A percentile compares a stretch with the other conserved stretches of the same genome.
Conservation (phyloP, 2,888 invertebrate species). For the Mimas tiliae region DNA sequence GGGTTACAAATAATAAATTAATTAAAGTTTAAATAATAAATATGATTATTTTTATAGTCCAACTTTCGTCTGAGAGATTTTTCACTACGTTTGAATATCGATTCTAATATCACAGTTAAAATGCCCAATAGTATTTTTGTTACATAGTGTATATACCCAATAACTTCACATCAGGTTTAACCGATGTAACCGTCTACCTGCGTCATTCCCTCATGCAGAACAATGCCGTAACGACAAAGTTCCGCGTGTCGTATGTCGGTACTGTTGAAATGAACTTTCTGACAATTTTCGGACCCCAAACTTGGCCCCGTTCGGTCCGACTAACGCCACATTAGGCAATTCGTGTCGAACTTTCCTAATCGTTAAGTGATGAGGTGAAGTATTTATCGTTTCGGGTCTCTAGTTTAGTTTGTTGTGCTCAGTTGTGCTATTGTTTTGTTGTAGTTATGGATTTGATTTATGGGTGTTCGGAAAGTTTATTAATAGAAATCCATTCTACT, state of each 20-base stretch:
- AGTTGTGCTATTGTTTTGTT: neutral
- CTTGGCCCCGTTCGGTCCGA: neutral
- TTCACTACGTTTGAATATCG: too few relatives aligned
- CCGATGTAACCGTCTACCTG: too few relatives aligned
- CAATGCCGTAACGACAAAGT: neutral
- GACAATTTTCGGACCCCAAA: constrained; percentile 13
- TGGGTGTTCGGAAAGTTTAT: neutral
- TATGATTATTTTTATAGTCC: too few relatives aligned
- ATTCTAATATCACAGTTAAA: too few relatives aligned
- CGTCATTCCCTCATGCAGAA: neutral
- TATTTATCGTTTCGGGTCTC: constrained; percentile 3
- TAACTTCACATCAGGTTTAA: too few relatives aligned
- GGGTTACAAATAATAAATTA: too few relatives aligned
- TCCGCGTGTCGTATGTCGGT: neutral
- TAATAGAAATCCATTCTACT: neutral
- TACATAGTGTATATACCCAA: too few relatives aligned
- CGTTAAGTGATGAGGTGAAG: constrained; percentile 14
- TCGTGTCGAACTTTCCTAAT: constrained; percentile 10
- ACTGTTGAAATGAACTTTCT: neutral
- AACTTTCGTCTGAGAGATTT: too few relatives aligned
- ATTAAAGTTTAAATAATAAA: too few relatives aligned
- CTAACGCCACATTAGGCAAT: constrained; percentile 2
- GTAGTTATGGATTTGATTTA: neutral
- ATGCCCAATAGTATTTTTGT: too few relatives aligned
- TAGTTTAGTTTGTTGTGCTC: constrained; percentile 4